Evolutionary conservation across 2,113 vertebrate species (phyloP).

Genomic region (Pterocles orientalis): DNA sequence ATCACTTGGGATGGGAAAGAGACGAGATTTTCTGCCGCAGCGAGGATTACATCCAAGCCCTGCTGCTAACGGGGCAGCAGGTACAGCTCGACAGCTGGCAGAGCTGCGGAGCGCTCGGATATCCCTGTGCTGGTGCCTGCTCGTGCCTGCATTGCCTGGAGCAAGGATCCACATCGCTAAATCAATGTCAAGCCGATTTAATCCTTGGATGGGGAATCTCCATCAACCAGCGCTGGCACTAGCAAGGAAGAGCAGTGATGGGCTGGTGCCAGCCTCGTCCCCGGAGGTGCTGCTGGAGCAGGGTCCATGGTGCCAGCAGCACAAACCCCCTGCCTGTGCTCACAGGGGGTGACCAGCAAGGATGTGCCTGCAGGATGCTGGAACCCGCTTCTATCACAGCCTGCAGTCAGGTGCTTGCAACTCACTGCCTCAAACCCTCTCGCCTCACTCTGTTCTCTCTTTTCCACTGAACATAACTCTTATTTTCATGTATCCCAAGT

Average conservation of each 20-base stretch:
- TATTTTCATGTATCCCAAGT: not conserved
- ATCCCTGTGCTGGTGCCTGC: not conserved
- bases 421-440: not conserved
- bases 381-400: not conserved
- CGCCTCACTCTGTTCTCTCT: not conserved
- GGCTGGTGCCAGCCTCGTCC: not conserved
- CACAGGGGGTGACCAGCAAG: not conserved
- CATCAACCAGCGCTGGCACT: not conserved
- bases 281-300: accelerated
- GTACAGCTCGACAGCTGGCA: constrained; percentile 11
- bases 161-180: constrained; percentile 8
- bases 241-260: not conserved
- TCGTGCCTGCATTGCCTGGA: not conserved
- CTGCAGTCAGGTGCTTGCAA: accelerated
- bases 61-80: not conserved
- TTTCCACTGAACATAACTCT: not conserved
- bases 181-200: constrained; percentile 32
- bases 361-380: accelerated
- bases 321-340: not conserved
- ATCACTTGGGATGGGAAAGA: not conserved
- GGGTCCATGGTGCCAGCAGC: not conserved
- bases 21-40: not conserved
- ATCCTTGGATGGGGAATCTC: not conserved
- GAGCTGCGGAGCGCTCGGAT: not conserved
- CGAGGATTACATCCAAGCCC: not conserved